phyloP scores from a whole-genome alignment of 2,888 invertebrate genomes.

The Phyllotreta striolata region DNA sequence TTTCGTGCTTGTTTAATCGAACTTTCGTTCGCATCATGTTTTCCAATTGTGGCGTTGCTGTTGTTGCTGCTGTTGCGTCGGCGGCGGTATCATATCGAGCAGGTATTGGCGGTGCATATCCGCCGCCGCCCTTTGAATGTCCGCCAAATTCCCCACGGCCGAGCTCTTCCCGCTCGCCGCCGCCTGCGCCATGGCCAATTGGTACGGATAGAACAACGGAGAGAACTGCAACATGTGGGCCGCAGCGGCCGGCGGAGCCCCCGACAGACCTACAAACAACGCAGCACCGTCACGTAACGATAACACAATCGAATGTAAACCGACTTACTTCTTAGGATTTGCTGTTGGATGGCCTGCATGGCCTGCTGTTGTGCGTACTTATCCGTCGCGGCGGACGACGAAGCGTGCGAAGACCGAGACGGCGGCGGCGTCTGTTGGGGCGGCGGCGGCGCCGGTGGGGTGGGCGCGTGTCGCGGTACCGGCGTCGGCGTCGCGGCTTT shows the following conservation, averaged over 20 bases:
- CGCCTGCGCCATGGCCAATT: conserved; percentile 85
- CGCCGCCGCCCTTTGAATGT: conserved; percentile 85
- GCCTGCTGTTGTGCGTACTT: conserved; percentile 64
- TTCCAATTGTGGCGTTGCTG: conserved; percentile 67
- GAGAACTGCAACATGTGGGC: conserved; percentile 91
- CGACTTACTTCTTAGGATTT: conserved; percentile 76
- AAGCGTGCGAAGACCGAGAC: conserved; percentile 34
- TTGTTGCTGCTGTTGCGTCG: conserved; percentile 58
- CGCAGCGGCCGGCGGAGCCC: conserved; percentile 75
- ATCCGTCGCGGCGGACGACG: conserved; percentile 58
- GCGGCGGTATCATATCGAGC: conserved; percentile 91
- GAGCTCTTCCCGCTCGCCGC: conserved; percentile 57
- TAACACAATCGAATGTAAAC: conserved; percentile 2
- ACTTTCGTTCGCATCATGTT: conserved; percentile 61
- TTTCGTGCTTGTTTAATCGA: conserved; percentile 12
- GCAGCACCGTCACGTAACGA: too few relatives aligned
- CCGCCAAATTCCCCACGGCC: conserved; percentile 70
- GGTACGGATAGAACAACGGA: conserved; percentile 88
- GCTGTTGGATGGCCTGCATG: conserved; percentile 86
- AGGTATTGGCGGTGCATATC: conserved; percentile 94
- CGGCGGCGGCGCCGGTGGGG: conserved; percentile 64
- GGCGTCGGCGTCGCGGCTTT: conserved; percentile 66
- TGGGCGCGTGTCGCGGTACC: conserved; percentile 63
- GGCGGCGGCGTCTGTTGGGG: conserved; percentile 62
- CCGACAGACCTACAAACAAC: conserved; percentile 63